Evolutionary conservation across 2,888 invertebrate species (phyloP), one percentile per base, ranked within the genome.

Genomic region (Melangyna quadrimaculata): DNA sequence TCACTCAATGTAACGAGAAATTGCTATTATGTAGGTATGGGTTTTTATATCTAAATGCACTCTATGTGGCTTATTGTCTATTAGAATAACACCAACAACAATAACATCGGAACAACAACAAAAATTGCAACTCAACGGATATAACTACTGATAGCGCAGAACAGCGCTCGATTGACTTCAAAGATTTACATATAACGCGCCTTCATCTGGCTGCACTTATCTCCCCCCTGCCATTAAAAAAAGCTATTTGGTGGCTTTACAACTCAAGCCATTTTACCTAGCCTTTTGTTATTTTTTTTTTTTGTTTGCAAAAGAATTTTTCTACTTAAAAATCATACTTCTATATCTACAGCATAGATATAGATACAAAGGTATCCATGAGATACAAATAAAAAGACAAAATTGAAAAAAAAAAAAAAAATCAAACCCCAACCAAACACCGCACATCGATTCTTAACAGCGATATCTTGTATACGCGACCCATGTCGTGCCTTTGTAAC

Each of bases 401-500:
- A 51, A 51, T 24, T 51, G 12, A 77, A 32, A 59, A 70, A 70
- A 71, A 71, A 45, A 69, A 24, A 71, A 63, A 61, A 67, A 53
- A 48, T 32, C 27, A 61, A 51, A 53, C 63, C 63, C 63, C 53
- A 74, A 55, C 35, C 75, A 72, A 83, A 79, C 77, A 86, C 72
- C 72, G 84, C 80, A 84, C 80, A 80, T 86, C 80, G 84, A 80
- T 80, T 86, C 84, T 80, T 77, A 80, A 86, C 80, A 80, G 84
- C 84, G 84, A 86, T 86, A 80, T 86, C 84, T 86, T 86, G 77
- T 80, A 86, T 86, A 73, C 51, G 86, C 86, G 86, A 86, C 75
- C 81, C 81, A 86, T 86, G 86, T 86, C 86, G 81, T 86, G 86
- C 86, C 81, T 73, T 81, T 86, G 86, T 78, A 86, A 86, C 86